phyloP scores from a whole-genome alignment of 2,797 vertebrate species.

The Otolemur crassicaudatus region DNA sequence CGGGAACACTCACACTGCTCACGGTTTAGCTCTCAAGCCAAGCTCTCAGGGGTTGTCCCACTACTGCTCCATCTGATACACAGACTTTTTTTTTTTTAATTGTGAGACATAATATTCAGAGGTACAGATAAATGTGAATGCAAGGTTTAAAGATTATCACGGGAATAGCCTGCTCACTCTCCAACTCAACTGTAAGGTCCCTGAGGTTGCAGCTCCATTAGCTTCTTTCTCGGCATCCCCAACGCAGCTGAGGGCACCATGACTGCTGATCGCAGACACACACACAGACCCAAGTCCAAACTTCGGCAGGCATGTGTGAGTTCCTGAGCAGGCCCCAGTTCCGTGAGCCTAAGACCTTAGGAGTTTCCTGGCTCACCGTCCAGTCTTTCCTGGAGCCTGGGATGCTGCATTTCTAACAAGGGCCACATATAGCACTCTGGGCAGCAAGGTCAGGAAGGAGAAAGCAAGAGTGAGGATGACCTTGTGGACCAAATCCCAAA shows the following conservation, averaged over 20 bases:
- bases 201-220: not conserved
- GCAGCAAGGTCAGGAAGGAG: not conserved
- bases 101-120: not conserved
- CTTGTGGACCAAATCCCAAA: not conserved
- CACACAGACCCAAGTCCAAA: not conserved
- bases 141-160: not conserved
- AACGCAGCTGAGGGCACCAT: not conserved
- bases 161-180: not conserved
- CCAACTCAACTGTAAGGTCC: no score
- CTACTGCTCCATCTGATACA: not conserved
- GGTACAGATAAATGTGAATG: not conserved
- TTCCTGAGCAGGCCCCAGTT: rapidly evolving
- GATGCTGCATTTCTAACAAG: not conserved
- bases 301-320: rapidly evolving
- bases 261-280: no score
- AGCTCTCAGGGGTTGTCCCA: no score
- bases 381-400: not conserved
- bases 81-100: not conserved
- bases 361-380: no score
- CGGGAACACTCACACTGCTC: not conserved
- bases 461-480: not conserved
- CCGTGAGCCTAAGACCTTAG: no score
- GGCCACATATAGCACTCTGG: no score
- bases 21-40: not conserved
- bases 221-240: not conserved